Conservation (phyloP, 1,140 invertebrate genomes). For the Macrobrachium rosenbergii region DNA sequence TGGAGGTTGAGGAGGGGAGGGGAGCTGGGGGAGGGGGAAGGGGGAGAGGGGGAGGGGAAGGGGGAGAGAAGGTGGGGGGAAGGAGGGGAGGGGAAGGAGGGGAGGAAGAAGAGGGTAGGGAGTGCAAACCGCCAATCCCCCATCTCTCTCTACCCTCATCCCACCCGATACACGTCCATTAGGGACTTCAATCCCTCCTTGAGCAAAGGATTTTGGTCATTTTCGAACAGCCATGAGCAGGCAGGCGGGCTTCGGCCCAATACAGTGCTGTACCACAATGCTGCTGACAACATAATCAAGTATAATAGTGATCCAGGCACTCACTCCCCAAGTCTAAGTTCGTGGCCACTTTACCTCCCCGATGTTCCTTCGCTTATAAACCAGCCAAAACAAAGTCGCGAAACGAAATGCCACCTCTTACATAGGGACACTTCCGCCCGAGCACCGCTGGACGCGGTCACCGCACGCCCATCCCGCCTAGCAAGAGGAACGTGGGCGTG, state of each 20-base stretch:
- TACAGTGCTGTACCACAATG: constrained; percentile 52
- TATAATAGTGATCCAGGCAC: constrained; percentile 43
- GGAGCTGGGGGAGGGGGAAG: background rate
- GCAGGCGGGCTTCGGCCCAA: constrained; percentile 20
- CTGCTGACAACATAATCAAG: constrained; percentile 60
- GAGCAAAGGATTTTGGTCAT: background rate
- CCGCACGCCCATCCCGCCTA: too few relatives aligned
- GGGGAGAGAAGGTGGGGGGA: too few relatives aligned
- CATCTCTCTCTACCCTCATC: constrained; percentile 5
- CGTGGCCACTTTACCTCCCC: background rate
- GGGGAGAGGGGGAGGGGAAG: constrained; percentile 2
- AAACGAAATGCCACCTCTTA: background rate
- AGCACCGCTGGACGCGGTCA: too few relatives aligned
- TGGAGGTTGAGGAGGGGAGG: background rate
- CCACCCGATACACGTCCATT: background rate
- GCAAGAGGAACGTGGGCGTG: too few relatives aligned
- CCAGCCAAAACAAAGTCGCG: background rate
- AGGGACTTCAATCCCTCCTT: constrained; percentile 28
- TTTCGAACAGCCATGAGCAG: constrained; percentile 32
- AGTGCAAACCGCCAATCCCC: background rate
- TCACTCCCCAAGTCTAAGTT: constrained; percentile 29
- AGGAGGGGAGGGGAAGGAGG: background rate
- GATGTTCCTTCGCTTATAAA: constrained; percentile 14
- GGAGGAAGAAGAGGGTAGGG: background rate
- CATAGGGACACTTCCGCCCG: too few relatives aligned